Evolutionary conservation across 2,888 invertebrate genomes (phyloP), one percentile per base, ranked within the genome.

Genomic region (Amphipoea lucens): DNA sequence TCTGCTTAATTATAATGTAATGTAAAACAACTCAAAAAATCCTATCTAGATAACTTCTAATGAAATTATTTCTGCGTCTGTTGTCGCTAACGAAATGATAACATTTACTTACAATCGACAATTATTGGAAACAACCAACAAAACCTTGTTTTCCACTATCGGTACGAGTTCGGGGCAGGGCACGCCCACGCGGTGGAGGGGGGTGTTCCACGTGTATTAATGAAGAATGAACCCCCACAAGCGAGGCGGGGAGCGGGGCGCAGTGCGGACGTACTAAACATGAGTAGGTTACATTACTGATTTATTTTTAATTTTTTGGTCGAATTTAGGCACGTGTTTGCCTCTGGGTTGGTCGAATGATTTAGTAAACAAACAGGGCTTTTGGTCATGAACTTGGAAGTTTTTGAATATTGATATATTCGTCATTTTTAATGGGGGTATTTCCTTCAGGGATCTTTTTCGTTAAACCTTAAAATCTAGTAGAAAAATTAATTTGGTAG

Each of bases 151-250:
- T 82, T 71, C 76, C 75, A 82, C 85, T 81, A 82, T 86, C 72
- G 51, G 51, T 45, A 54, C 68, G 60, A 65, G 57, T 51, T 20
- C 6, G 54, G 48, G 66, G 71, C 48, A 14, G 70, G 60, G 62
- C 0, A 20, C 74, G 63, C 88, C 85, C 71, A 83, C 88, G 54
- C 62, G 57, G 36, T 7, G 36, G 48, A 29, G 72, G 77, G 72
- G 75, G 83, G 72, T 62, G 79, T 60, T 81, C 85, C 91, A 92
- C 91, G 91, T 92, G 93, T 92, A 92, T 93, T 93, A 93, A 91
- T 93, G 92, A 90, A 92, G 90, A 90, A 88, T 88, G 83, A 87
- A 84, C 87, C 76, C 75, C 60, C 70, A 62, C 40, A 60, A 65
- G 36, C 54, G 57, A 62, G 51, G 65, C 60, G n/a, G 68, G 65